Base-by-base conservation (phyloP, 1,140 invertebrate genomes). In the Diabrotica undecimpunctata region DNA sequence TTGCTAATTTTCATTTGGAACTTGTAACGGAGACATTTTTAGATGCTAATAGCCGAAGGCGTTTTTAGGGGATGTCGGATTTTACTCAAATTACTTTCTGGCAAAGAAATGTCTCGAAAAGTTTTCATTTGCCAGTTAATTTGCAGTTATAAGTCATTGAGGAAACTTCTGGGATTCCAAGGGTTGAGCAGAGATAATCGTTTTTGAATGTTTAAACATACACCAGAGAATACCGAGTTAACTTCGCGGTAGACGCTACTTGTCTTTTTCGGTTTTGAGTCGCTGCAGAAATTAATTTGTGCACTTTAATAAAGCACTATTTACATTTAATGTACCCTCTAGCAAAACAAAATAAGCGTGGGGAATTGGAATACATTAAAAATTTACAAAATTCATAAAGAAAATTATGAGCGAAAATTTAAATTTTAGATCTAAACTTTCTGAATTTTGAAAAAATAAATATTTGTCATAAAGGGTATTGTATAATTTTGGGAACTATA, bases 81-180 rank as follows among this genome's bases (percentile, higher is more conserved):
- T 62, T 62, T 54, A 62, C 46, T 36, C 12, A 37, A 62, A 62
- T 38, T 53, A 62, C 35, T 62, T 35, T 6, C 12, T 13, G 41
- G 37, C 12, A 51, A 41, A 54, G 52, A 62, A 62, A 54, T 54
- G 54, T 39, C 37, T 62, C 37, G 12, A 54, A 62, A 62, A 62
- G 46, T 62, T 62, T 62, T 62, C 14, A 62, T 54, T 62, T 62
- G 35, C 61, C 41, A 52, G 11, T 50, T 62, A 62, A 62, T 62
- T 62, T 62, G 54, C 53, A 13, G 52, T 54, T 41, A 62, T 56
- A 62, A 62, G 61, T 41, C 38, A 56, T 54, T 39, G 51, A n/a
- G 13, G 13, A 10, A 61, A 61, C 59, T 61, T 61, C 25, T 38
- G 37, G 55, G 35, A 41, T 37, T 37, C 12, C 10, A 57, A 37